Base-by-base conservation (phyloP, 2,888 invertebrate genomes). In the Hermaeophaga mercurialis region DNA sequence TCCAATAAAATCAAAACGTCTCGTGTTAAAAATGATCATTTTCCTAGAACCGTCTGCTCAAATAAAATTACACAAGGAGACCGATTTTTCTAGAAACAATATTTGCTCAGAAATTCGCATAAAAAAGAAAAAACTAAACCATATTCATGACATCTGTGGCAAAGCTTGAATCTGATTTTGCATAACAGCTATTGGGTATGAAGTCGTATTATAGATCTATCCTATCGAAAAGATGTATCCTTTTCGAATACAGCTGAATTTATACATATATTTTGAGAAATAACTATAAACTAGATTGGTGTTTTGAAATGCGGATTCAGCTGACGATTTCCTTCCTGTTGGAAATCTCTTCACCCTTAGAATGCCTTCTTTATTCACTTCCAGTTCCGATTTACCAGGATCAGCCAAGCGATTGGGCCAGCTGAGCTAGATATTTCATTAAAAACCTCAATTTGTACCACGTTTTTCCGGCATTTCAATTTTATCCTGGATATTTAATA, bases 211-310 rank as follows among this genome's bases (percentile, higher is more conserved):
- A 49, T 55, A 49, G 43, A 49, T 55, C 49, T 49, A 48, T 55
- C 55, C 55, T 26, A 55, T 55, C 48, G 39, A 36, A 28, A 45
- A 47, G 41, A 36, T 55, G 49, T 55, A 55, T 55, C 55, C 24
- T 19, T 55, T 36, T 44, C 44, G 55, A 44, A 57, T 57, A 55
- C 36, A 49, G 48, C 50, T 41, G 58, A 58, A 58, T 58, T 54
- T 48, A 54, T 54, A 54, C 58, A 58, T 58, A 45, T 33, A 41
- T 58, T 55, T 52, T 54, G 54, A 31, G 28, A 46, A 49, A 55
- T 50, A 54, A 58, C 55, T 58, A 55, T 55, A 55, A 55, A 55
- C 55, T 45, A 19, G 55, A 55, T 55, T 55, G 57, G 54, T 48
- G 48, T 54, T 54, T 57, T 48, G 54, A 47, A 54, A 57, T 54